phyloP scores from a whole-genome alignment of 2,113 vertebrate species.

The Coptodon rendalli region DNA sequence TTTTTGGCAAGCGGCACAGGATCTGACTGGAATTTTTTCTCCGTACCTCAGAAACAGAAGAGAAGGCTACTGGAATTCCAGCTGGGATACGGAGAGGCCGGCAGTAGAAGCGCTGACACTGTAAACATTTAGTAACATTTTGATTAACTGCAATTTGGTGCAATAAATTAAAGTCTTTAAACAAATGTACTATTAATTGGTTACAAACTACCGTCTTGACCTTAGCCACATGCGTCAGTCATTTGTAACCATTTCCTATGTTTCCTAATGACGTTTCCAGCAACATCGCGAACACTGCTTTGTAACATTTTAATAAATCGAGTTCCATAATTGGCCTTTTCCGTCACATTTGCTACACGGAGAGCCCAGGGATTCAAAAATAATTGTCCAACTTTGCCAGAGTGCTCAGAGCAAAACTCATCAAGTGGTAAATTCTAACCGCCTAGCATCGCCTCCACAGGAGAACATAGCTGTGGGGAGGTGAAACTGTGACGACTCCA shows the following conservation, averaged over 20 bases:
- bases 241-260: neutral
- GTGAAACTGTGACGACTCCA: conserved; percentile 27
- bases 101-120: neutral
- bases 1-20: conserved; percentile 69
- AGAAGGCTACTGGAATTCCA: neutral
- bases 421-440: conserved; percentile 31
- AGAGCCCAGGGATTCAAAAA: conserved; percentile 43
- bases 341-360: neutral
- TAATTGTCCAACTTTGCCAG: conserved; percentile 58
- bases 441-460: neutral
- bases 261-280: conserved; percentile 5
- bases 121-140: neutral
- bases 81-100: neutral
- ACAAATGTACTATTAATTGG: neutral
- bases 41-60: conserved; percentile 23
- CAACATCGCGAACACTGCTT: neutral
- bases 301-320: conserved; percentile 26
- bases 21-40: conserved; percentile 51
- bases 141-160: neutral
- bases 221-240: neutral
- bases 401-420: conserved; percentile 52
- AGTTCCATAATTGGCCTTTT: conserved; percentile 37
- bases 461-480: conserved; percentile 24
- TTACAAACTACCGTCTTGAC: neutral
- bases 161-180: neutral